Percentiles rank a stretch among this genome's conserved stretches.
Evolutionary conservation across 2,797 vertebrate genomes (phyloP).

Genomic region (Paratrypauchen microcephalus): DNA sequence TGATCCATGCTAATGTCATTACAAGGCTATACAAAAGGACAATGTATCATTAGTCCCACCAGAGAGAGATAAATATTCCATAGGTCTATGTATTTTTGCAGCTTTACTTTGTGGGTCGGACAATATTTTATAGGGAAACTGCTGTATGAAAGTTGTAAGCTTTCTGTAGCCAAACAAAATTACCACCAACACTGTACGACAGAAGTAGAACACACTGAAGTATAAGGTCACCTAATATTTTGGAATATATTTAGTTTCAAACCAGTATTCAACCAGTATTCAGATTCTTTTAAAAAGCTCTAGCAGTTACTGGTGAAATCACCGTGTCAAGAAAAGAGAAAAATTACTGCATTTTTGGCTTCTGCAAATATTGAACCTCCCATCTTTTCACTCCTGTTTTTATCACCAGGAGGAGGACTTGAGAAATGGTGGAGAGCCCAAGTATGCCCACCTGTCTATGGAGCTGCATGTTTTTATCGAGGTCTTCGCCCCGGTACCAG

Average conservation of each 20-base stretch:
- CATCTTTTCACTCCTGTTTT: slow-evolving; percentile 1
- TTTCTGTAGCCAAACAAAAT: no score
- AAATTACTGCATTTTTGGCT: neutral
- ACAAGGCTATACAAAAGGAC: slow-evolving; percentile 19
- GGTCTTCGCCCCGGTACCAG: slow-evolving; percentile 93
- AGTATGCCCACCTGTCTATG: slow-evolving; percentile 94
- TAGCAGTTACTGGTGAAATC: neutral
- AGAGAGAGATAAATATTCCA: neutral
- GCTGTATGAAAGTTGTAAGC: no score
- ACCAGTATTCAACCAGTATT: neutral
- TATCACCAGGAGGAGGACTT: slow-evolving; percentile 88
- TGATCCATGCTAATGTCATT: slow-evolving; percentile 22
- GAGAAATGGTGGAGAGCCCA: slow-evolving; percentile 91
- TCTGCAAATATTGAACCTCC: neutral
- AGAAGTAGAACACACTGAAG: no score
- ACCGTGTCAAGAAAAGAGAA: neutral
- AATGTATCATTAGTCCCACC: neutral
- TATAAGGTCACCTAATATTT: no score
- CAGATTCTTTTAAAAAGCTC: neutral
- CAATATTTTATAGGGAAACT: neutral
- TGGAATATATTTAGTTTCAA: neutral
- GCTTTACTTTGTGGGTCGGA: neutral
- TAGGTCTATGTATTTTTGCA: no score
- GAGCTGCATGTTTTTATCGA: slow-evolving; percentile 97
- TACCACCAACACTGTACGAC: no score